Evolutionary conservation across 1,140 invertebrate species (phyloP).

Genomic region (Leptopilina boulardi): DNA sequence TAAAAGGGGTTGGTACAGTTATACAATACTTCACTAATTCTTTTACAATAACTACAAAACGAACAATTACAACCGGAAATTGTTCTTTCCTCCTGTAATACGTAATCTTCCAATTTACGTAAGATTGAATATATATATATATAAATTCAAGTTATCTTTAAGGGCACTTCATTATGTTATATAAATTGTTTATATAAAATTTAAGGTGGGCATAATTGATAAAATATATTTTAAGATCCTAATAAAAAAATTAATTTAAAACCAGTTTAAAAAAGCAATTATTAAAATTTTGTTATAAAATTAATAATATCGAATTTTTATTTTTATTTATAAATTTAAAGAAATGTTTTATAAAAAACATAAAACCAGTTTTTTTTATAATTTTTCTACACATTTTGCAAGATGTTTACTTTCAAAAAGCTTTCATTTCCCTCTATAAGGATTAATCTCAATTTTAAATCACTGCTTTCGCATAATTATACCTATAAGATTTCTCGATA

Average conservation of each 20-base stretch:
- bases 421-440: too few relatives aligned
- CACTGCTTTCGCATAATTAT: not conserved
- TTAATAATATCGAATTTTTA: too few relatives aligned
- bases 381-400: too few relatives aligned
- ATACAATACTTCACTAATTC: not conserved
- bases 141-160: not conserved
- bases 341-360: too few relatives aligned
- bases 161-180: not conserved
- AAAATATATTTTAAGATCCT: too few relatives aligned
- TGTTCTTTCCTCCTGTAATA: not conserved
- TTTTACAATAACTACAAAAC: not conserved
- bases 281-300: too few relatives aligned
- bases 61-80: constrained; percentile 9
- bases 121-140: not conserved
- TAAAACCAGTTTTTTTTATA: too few relatives aligned
- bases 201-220: not conserved
- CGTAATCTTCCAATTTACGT: constrained; percentile 23
- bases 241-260: too few relatives aligned
- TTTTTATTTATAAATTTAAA: too few relatives aligned
- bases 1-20: not conserved
- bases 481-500: not conserved
- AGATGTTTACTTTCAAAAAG: too few relatives aligned
- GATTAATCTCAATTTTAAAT: too few relatives aligned
- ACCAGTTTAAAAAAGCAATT: too few relatives aligned
- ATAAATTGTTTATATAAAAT: not conserved